Percentiles rank a stretch among this genome's conserved stretches.
phyloP scores from a whole-genome alignment of 1,140 invertebrate genomes.

The Schmidtea mediterranea region DNA sequence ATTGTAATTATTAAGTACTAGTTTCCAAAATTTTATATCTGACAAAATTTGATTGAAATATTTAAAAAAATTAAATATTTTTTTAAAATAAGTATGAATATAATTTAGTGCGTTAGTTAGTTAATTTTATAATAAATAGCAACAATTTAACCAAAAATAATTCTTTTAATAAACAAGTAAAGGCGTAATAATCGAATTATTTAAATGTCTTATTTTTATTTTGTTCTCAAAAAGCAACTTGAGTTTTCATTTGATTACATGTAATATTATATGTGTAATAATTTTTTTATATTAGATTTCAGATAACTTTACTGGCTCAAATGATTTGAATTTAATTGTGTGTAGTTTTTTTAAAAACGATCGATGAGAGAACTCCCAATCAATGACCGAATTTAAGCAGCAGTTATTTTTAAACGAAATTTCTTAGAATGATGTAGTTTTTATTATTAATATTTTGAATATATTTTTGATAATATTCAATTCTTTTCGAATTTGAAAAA shows the following conservation, averaged over 20 bases:
- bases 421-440: constrained; percentile 32
- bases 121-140: no score
- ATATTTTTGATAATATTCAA: not conserved
- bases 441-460: constrained; percentile 18
- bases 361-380: constrained; percentile 76
- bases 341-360: constrained; percentile 68
- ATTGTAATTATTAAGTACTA: no score
- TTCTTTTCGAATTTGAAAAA: not conserved
- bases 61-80: no score
- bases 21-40: no score
- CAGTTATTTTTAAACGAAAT: constrained; percentile 67
- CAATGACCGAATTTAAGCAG: constrained; percentile 69
- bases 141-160: no score
- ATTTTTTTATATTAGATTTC: constrained; percentile 16
- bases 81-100: no score
- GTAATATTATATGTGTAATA: constrained; percentile 32
- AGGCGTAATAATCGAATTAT: not conserved
- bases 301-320: constrained; percentile 81
- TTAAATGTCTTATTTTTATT: constrained; percentile 53
- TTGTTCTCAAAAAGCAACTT: constrained; percentile 91
- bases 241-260: constrained; percentile 73
- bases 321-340: constrained; percentile 73
- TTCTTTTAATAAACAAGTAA: no score
- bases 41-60: no score
- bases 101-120: no score